Evolutionary conservation across 2,888 invertebrate genomes (phyloP).

Genomic region (Agrilus mali): DNA sequence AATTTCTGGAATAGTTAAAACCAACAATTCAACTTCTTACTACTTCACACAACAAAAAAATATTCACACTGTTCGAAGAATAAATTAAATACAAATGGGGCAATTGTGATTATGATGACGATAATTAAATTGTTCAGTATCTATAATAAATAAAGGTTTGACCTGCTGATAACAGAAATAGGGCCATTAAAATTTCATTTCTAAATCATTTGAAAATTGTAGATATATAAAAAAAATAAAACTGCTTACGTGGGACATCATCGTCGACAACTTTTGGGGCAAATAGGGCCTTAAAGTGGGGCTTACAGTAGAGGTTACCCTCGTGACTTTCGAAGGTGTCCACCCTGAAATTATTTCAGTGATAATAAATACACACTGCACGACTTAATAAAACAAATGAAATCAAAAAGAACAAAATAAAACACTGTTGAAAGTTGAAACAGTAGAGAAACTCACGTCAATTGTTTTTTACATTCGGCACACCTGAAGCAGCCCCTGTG

Average conservation of each 20-base stretch:
- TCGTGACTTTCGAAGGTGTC: conserved; percentile 90
- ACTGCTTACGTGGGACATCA: conserved; percentile 46
- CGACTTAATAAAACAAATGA: neutral
- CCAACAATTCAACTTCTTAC: conserved; percentile 1
- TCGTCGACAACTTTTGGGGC: conserved; percentile 79
- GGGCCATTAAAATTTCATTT: too few species aligned
- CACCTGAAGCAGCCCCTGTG: conserved; percentile 94
- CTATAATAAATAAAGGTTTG: too few species aligned
- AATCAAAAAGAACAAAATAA: conserved; percentile 1
- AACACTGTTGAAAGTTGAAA: neutral
- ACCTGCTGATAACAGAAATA: too few species aligned
- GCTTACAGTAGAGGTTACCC: conserved; percentile 80
- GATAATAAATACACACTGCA: too few species aligned
- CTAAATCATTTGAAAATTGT: too few species aligned
- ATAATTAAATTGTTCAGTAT: too few species aligned
- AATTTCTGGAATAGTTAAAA: conserved; percentile 37
- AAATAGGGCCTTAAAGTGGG: conserved; percentile 87
- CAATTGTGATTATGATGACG: too few species aligned
- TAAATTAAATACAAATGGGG: too few species aligned
- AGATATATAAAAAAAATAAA: conserved; percentile 17
- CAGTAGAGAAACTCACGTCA: conserved; percentile 53
- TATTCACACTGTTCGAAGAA: too few species aligned
- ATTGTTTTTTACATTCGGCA: conserved; percentile 80
- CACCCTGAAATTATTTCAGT: conserved; percentile 44
- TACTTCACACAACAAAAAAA: too few species aligned